Base-by-base conservation (phyloP, 1,140 invertebrate genomes). In the Micrasema minimum region DNA sequence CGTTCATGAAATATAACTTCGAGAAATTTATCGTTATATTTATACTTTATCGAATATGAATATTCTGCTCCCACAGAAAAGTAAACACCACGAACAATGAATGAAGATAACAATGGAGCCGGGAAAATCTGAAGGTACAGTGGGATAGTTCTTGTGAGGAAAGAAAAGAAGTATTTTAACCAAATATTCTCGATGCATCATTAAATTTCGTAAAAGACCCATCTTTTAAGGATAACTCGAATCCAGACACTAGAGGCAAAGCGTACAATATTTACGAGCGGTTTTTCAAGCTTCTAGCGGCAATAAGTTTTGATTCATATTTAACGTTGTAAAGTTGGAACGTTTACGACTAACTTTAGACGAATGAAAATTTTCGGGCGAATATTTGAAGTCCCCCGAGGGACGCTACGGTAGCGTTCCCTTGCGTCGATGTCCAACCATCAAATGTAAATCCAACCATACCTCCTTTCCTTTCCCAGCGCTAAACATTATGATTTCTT, bases 221-320 rank as follows among this genome's bases (percentile, higher is more conserved):
- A 59, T 69, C 41, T 69, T 48, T 61, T 26, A 59, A 69, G 46
- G 55, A 69, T 69, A 48, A 35, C 66, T 61, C 66, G 66, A 69
- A 35, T 46, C 53, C 66, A 61, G 66, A 48, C 51, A 53, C 37
- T 46, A 16, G 22, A 61, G 45, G 66, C 66, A 35, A 22, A 48
- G 43, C 51, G 66, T 69, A 46, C 48, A 61, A 69, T 69, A 69
- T 69, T 69, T 69, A 69, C 66, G 51, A 48, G 51, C 51, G 53
- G 66, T 69, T 69, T 69, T 69, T 69, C 55, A 67, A 51, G 53
- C 55, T 59, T 46, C 38, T n/a, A 59, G 53, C 66, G 37, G 66
- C 55, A 69, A 69, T 69, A 69, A 69, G 66, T 69, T 69, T 45
- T 69, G 66, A 69, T 69, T 69, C 66, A 69, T 69, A 69, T 69